phyloP scores from a whole-genome alignment of 2,797 vertebrate species.

The Synaphobranchus kaupii region DNA sequence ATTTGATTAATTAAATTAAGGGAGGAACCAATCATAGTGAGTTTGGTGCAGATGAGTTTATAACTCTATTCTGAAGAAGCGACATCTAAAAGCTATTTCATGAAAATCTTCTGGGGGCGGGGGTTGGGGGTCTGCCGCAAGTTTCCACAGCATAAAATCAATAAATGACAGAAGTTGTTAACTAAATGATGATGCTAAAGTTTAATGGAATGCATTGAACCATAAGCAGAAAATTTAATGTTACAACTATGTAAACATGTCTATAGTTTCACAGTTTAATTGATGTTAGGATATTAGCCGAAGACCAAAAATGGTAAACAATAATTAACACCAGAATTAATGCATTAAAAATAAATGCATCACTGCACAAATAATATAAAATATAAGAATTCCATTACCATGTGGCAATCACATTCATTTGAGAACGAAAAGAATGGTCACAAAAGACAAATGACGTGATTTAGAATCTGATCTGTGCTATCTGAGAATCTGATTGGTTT shows the following conservation, averaged over 20 bases:
- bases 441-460: neutral
- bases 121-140: neutral
- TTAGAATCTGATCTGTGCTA: neutral
- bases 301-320: constrained; percentile 7
- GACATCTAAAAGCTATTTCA: neutral
- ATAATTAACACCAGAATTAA: constrained; percentile 11
- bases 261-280: neutral
- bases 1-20: neutral
- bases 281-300: neutral
- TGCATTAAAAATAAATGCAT: neutral
- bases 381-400: neutral
- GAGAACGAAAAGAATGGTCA: neutral
- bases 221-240: neutral
- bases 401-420: constrained; percentile 6
- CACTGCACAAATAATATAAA: constrained; percentile 12
- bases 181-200: neutral
- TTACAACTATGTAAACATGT: constrained; percentile 1
- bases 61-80: neutral
- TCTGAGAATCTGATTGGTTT: neutral
- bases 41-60: neutral
- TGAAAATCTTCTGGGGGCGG: neutral
- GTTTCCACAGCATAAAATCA: neutral
- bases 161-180: neutral
- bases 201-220: neutral
- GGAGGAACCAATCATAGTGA: neutral